These are phyloP conservation scores for Aurelia coerulea DNA, from an alignment of 30 jellyfish, hydroid and myxozoan genomes.

Conservation along the genomic window DNA sequence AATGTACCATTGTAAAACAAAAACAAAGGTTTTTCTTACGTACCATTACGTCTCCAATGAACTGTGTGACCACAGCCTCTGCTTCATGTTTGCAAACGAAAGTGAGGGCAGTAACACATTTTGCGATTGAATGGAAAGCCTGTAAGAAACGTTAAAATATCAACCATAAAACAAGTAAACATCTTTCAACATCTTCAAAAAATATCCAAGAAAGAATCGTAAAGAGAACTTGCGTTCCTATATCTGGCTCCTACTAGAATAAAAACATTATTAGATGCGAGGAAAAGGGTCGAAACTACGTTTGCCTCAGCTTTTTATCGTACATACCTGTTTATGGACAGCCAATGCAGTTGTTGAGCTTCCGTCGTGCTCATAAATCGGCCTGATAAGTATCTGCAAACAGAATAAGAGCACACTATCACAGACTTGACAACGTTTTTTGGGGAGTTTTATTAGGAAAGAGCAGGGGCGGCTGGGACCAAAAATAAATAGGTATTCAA, in stretches of 20 bases:
- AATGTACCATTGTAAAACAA: too few relatives aligned
- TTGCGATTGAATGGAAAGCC: conserved; percentile 97
- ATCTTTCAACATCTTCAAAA: background rate
- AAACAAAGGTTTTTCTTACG: background rate
- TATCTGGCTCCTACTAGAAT: too few relatives aligned
- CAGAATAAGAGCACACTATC: background rate
- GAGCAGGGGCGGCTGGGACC: too few relatives aligned
- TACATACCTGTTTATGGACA: conserved; percentile 80
- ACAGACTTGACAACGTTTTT: background rate
- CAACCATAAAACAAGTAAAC: background rate
- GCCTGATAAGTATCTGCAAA: conserved; percentile 63
- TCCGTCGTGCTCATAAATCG: conserved; percentile 68
- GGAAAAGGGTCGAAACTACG: too few relatives aligned
- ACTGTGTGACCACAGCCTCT: conserved; percentile 61
- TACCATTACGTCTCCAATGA: conserved; percentile 82
- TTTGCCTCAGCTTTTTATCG: too few relatives aligned
- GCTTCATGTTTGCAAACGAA: conserved; percentile 87
- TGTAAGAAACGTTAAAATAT: conserved; percentile 1
- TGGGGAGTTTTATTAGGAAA: too few relatives aligned
- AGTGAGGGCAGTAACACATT: conserved; percentile 94
- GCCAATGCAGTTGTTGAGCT: conserved; percentile 68
- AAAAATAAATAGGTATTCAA: too few relatives aligned
- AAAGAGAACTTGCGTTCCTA: too few relatives aligned
- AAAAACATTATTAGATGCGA: too few relatives aligned
- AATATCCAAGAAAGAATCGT: too few relatives aligned